Conservation (phyloP, 2,113 vertebrate species). For the Aix galericulata region DNA sequence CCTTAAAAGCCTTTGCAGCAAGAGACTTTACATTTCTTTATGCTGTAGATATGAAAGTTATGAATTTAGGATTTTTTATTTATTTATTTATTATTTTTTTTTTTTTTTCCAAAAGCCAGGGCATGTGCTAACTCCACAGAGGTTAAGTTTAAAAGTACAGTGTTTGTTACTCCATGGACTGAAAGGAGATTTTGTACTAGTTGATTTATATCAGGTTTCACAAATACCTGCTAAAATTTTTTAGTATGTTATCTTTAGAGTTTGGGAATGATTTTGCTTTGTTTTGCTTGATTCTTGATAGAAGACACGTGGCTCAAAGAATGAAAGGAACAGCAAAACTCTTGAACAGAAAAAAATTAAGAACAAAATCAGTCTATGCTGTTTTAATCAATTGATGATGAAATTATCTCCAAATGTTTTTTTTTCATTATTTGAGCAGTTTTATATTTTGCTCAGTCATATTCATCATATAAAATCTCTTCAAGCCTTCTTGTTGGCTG, state of each 20-base stretch:
- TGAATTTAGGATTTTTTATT: slow-evolving; percentile 14
- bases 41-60: slow-evolving; percentile 11
- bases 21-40: slow-evolving; percentile 24
- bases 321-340: neutral
- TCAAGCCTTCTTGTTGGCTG: neutral
- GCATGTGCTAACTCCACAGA: neutral
- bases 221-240: neutral
- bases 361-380: neutral
- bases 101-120: slow-evolving; percentile 8
- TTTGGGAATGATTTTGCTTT: neutral
- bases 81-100: neutral
- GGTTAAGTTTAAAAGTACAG: neutral
- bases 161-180: neutral
- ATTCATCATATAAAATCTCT: neutral
- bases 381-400: slow-evolving; percentile 18
- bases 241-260: neutral
- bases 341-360: neutral
- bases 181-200: neutral
- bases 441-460: neutral
- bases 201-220: neutral
- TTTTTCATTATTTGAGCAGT: slow-evolving; percentile 20
- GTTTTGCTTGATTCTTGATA: neutral
- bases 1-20: slow-evolving; percentile 46
- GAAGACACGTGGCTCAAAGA: neutral
- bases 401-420: slow-evolving; percentile 13